Evolutionary conservation across 2,113 vertebrate genomes (phyloP).

Genomic region (Osmerus mordax): DNA sequence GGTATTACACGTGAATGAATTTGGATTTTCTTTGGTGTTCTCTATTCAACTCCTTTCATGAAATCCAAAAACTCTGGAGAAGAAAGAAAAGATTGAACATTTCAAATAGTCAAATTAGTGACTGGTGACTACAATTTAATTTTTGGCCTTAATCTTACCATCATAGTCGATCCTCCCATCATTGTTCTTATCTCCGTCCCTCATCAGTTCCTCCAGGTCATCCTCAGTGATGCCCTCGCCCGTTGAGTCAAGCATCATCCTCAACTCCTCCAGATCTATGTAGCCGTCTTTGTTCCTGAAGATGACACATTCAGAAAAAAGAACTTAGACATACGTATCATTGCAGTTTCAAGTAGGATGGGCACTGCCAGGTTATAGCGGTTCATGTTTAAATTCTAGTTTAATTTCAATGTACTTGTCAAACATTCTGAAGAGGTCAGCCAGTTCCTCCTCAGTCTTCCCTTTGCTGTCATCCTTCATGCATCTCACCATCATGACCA

Average conservation of each 20-base stretch:
- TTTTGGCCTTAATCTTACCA: slow-evolving; percentile 65
- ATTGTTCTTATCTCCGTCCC: slow-evolving; percentile 93
- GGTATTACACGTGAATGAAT: too few species aligned
- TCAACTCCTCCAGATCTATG: slow-evolving; percentile 95
- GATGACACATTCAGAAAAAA: slow-evolving; percentile 48
- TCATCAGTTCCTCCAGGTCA: slow-evolving; percentile 97
- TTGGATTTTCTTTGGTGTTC: too few species aligned
- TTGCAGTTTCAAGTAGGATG: too few species aligned
- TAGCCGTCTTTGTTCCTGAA: slow-evolving; percentile 91
- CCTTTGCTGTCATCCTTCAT: slow-evolving; percentile 99
- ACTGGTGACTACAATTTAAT: too few species aligned
- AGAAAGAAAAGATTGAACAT: too few species aligned
- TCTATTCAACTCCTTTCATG: too few species aligned
- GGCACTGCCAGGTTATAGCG: too few species aligned
- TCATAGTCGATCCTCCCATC: slow-evolving; percentile 97
- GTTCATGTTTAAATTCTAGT: too few species aligned
- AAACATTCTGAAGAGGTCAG: slow-evolving; percentile 98
- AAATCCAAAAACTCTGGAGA: too few species aligned
- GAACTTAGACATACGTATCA: too few species aligned
- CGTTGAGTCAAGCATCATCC: slow-evolving; percentile 91
- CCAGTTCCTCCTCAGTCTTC: slow-evolving; percentile 93
- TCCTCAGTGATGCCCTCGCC: slow-evolving; percentile 95
- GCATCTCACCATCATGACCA: slow-evolving; percentile 99
- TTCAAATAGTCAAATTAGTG: too few species aligned
- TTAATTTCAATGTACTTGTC: slow-evolving; percentile 74